Conservation (phyloP, 2,888 invertebrate species). For the Lochmaea crataegi region DNA sequence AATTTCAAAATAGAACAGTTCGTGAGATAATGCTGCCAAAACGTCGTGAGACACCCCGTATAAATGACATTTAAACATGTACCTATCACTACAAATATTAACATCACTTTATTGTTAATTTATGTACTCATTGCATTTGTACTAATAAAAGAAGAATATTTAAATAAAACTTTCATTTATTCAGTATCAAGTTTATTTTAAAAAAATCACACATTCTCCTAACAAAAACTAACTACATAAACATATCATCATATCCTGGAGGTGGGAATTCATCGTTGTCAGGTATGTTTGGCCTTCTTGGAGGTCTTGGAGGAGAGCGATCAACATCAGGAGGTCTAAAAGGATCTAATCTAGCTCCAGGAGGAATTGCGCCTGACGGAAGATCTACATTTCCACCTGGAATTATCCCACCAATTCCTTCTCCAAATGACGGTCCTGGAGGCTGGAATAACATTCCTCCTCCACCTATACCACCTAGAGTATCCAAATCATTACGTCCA, state of each 20-base stretch:
- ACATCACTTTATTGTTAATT: no score
- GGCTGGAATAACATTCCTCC: conserved; percentile 86
- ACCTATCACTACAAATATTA: no score
- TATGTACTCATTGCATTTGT: no score
- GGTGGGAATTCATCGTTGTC: conserved; percentile 81
- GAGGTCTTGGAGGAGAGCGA: conserved; percentile 63
- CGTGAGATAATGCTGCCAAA: no score
- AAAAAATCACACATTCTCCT: conserved; percentile 13
- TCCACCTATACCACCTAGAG: conserved; percentile 70
- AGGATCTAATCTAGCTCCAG: conserved; percentile 88
- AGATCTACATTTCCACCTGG: conserved; percentile 53
- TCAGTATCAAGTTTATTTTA: neutral
- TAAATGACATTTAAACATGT: no score
- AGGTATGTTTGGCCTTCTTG: conserved; percentile 65
- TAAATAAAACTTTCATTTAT: neutral
- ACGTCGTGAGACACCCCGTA: no score
- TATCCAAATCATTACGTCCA: conserved; percentile 84
- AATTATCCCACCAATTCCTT: conserved; percentile 49
- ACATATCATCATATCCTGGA: conserved; percentile 80
- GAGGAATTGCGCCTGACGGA: conserved; percentile 72
- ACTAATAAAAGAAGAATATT: neutral
- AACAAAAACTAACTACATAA: conserved; percentile 65
- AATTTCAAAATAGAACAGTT: no score
- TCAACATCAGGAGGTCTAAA: conserved; percentile 75
- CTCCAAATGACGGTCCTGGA: conserved; percentile 56